Evolutionary conservation across 2,888 invertebrate genomes (phyloP).

Genomic region (Heliconius erato): DNA sequence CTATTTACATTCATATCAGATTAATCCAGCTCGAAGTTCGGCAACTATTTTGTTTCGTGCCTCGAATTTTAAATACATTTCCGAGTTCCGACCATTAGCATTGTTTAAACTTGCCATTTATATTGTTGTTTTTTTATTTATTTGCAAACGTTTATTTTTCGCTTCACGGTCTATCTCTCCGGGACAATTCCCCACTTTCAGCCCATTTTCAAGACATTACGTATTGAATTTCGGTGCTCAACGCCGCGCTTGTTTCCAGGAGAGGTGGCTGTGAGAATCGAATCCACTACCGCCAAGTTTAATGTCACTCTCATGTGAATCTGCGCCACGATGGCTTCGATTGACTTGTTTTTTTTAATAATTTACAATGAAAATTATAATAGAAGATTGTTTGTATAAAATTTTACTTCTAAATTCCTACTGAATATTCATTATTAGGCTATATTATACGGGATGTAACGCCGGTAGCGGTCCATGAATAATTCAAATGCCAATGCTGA

Average conservation of each 20-base stretch:
- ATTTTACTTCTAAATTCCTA: background rate
- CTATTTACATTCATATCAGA: conserved; percentile 5
- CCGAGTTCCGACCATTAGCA: background rate
- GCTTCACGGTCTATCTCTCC: background rate
- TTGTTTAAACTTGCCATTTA: background rate
- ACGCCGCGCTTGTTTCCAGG: background rate
- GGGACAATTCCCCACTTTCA: background rate
- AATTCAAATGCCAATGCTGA: conserved; percentile 24
- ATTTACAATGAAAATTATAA: background rate
- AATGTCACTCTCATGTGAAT: too few relatives aligned
- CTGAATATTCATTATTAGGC: conserved; percentile 34
- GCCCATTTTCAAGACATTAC: background rate
- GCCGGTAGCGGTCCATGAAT: conserved; percentile 19
- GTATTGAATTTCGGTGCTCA: background rate
- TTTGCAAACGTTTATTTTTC: background rate
- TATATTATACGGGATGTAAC: conserved; percentile 25
- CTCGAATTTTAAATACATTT: conserved; percentile 14
- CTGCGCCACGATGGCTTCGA: too few relatives aligned
- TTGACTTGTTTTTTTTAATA: background rate
- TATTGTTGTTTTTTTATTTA: background rate
- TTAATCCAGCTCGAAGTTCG: background rate
- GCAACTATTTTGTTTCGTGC: conserved; percentile 4
- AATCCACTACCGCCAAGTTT: too few relatives aligned
- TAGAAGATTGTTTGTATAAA: conserved; percentile 2
- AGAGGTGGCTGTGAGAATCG: too few relatives aligned